Percentiles rank a stretch among this genome's conserved stretches.
Conservation (phyloP, 2,113 vertebrate species). For the Cyanoramphus novaezelandiae region DNA sequence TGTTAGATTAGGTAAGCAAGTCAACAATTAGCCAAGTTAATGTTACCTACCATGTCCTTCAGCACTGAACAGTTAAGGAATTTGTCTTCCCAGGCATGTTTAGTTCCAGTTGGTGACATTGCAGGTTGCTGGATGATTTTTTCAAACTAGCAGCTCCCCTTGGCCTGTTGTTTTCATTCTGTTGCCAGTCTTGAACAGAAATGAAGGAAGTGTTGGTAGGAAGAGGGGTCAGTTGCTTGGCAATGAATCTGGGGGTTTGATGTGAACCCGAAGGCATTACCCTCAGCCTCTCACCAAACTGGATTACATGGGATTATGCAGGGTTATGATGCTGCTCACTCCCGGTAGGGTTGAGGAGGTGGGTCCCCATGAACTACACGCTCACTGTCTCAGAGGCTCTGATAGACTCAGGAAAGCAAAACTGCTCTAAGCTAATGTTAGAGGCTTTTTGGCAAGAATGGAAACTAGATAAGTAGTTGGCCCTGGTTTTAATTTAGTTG, state of each 20-base stretch:
- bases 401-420: background rate
- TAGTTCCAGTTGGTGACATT: background rate
- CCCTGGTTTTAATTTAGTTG: background rate
- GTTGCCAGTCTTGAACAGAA: background rate
- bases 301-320: rapidly evolving
- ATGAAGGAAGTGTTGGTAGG: background rate
- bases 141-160: background rate
- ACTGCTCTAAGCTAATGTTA: background rate
- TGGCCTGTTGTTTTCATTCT: background rate
- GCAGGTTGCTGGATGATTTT: background rate
- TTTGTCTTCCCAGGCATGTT: constrained; percentile 13
- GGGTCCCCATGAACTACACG: background rate
- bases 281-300: background rate
- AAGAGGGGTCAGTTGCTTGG: background rate
- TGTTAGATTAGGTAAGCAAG: constrained; percentile 61
- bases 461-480: background rate
- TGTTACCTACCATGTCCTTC: constrained; percentile 67
- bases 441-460: background rate
- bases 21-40: constrained; percentile 66
- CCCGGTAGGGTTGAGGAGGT: background rate
- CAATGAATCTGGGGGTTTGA: background rate
- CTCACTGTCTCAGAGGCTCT: background rate
- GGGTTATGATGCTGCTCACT: rapidly evolving
- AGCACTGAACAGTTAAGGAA: background rate
- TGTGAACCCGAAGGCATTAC: background rate